These are phyloP conservation scores for Odontothrips loti DNA, from an alignment of 2,888 invertebrate species.

Conservation along the genomic window DNA sequence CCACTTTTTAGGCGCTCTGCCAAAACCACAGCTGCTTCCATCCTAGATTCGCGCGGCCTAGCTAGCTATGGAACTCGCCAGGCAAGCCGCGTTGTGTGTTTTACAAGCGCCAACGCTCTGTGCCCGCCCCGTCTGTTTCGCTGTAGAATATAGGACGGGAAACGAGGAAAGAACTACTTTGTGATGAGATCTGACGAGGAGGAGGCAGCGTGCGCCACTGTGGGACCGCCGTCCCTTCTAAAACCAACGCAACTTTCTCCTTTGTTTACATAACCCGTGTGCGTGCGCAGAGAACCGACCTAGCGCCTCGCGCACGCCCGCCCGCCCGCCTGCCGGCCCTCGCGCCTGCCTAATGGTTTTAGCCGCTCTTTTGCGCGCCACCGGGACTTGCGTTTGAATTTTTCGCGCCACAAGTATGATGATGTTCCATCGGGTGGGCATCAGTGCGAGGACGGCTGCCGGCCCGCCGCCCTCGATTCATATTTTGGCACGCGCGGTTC, in stretches of 20 bases:
- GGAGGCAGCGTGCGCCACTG: not conserved
- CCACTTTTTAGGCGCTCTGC: too few species aligned
- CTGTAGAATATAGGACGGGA: constrained; percentile 8
- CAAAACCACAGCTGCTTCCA: too few species aligned
- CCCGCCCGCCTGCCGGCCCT: not conserved
- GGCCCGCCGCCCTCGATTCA: not conserved
- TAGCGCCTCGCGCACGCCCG: not conserved
- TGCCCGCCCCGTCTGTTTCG: not conserved
- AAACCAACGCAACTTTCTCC: constrained; percentile 29
- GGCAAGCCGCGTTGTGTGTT: not conserved
- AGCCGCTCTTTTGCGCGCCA: not conserved
- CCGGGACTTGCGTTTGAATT: not conserved
- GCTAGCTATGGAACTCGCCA: too few species aligned
- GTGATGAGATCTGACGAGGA: constrained; percentile 33
- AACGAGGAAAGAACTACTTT: constrained; percentile 26
- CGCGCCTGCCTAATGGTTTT: too few species aligned
- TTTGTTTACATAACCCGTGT: constrained; percentile 16
- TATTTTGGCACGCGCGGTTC: too few species aligned
- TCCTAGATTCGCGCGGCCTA: too few species aligned
- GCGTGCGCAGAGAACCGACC: not conserved
- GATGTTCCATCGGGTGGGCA: not conserved
- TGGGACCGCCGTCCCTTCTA: constrained; percentile 22
- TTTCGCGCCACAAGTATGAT: not conserved
- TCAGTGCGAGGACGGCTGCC: not conserved
- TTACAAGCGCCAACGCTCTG: not conserved